phyloP scores from a whole-genome alignment of 2,797 vertebrate genomes.

The Channa striata region DNA sequence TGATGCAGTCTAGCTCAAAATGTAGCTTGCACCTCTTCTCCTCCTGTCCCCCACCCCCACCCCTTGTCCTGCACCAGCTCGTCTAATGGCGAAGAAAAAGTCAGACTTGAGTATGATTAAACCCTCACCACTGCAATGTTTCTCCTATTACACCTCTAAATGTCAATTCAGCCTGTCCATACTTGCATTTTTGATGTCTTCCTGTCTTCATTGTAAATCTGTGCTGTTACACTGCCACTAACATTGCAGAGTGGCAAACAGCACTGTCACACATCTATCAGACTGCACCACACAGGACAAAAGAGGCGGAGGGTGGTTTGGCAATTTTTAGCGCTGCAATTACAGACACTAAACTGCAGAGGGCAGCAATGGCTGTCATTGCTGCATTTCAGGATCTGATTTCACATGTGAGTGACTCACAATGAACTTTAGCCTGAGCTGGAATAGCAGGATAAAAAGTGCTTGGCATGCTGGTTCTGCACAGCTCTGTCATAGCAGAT shows the following conservation, averaged over 20 bases:
- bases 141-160: slow-evolving; percentile 32
- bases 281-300: slow-evolving; percentile 76
- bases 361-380: slow-evolving; percentile 62
- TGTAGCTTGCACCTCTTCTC: slow-evolving; percentile 51
- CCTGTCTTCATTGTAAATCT: slow-evolving; percentile 28
- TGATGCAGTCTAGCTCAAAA: slow-evolving; percentile 68
- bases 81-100: slow-evolving; percentile 71
- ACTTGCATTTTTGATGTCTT: slow-evolving; percentile 8
- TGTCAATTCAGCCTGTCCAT: slow-evolving; percentile 7
- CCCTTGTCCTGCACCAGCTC: slow-evolving; percentile 68
- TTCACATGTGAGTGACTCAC: slow-evolving; percentile 48
- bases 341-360: slow-evolving; percentile 55
- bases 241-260: slow-evolving; percentile 60
- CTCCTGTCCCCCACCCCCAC: slow-evolving; percentile 46
- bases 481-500: slow-evolving; percentile 15
- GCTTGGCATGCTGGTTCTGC: slow-evolving; percentile 32
- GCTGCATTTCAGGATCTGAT: slow-evolving; percentile 32
- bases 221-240: slow-evolving; percentile 42
- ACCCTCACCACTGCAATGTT: slow-evolving; percentile 40
- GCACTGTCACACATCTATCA: slow-evolving; percentile 68
- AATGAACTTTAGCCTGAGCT: slow-evolving; percentile 48
- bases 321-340: slow-evolving; percentile 43
- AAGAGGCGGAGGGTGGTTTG: slow-evolving; percentile 40
- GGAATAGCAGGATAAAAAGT: slow-evolving; percentile 38
- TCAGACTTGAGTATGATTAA: slow-evolving; percentile 58